Evolutionary conservation across 53 echinoderm and acorn worm species (phyloP).

Genomic region (Antedon mediterranea): DNA sequence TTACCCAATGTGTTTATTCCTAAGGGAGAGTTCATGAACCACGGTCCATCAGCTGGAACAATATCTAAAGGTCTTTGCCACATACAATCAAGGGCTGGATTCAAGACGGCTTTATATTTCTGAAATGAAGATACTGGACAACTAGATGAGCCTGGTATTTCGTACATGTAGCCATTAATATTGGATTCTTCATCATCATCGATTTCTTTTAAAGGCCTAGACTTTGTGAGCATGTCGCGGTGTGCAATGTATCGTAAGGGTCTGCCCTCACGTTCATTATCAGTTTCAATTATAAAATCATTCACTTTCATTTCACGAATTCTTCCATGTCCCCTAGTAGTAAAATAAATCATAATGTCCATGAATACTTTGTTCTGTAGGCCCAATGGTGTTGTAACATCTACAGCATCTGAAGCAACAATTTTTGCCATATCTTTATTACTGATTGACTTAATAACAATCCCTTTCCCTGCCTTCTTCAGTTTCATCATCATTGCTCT

Average conservation of each 20-base stretch:
- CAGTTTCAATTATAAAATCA: too few relatives aligned
- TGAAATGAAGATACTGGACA: constrained; percentile 26
- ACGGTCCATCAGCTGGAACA: constrained; percentile 12
- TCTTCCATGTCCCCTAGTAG: too few relatives aligned
- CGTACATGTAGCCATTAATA: constrained; percentile 14
- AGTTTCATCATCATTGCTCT: constrained; percentile 18
- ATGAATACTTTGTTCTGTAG: constrained; percentile 23
- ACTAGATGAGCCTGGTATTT: constrained; percentile 19
- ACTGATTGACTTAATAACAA: constrained; percentile 15
- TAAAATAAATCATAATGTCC: constrained; percentile 20
- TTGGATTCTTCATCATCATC: constrained; percentile 19
- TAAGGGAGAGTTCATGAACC: constrained; percentile 38
- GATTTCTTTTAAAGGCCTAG: too few relatives aligned
- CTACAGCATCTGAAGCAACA: constrained; percentile 4
- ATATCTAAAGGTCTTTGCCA: constrained; percentile 18
- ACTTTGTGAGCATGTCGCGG: too few relatives aligned
- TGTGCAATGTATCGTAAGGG: too few relatives aligned
- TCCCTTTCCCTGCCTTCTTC: constrained; percentile 18
- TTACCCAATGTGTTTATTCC: constrained; percentile 47
- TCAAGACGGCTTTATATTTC: constrained; percentile 11
- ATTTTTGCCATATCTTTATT: constrained; percentile 20
- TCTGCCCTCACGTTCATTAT: too few relatives aligned
- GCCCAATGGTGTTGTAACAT: neutral
- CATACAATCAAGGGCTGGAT: constrained; percentile 21
- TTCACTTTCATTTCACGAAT: too few relatives aligned